Base-by-base conservation (phyloP, 1,140 invertebrate species). In the Scaptodrosophila lebanonensis region DNA sequence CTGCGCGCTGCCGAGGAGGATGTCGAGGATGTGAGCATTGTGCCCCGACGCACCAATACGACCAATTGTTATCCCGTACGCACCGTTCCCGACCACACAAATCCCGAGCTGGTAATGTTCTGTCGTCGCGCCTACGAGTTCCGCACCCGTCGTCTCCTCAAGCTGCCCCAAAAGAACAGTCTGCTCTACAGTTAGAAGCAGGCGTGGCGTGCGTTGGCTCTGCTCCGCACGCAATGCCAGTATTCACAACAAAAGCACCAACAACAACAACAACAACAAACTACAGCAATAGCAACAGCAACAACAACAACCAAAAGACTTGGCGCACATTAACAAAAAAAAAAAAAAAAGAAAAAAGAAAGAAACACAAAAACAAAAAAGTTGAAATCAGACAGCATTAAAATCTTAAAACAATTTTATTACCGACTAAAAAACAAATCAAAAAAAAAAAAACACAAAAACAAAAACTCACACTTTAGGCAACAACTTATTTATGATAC, bases 51-150 rank as follows among this genome's bases (percentile, higher is more conserved):
- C 56, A 70, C 39, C 47, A 66, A 58, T 45, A 66, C 87, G 20
- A 87, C 83, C 56, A 66, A 58, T 54, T 60, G 69, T 18, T 70
- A 47, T 54, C 20, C 62, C 11, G 84, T 88, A 62, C 79, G 86
- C n/a, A 92, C 93, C 18, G 89, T 92, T 18, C 91, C 93, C 63
- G 91, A 93, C 5, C 86, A 90, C 30, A 93, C 94, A 18, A 90
- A 91, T 47, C 90, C 93, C 3, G 96, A 98, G 62, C 92, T 95
- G 86, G 94, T 99, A 1, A 95, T 98, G 72, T 95, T 97, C 88
- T 98, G 97, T 88, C 92, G 95, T 11, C 93, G 94, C 65, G 95
- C 98, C 22, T 98, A 98, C 88, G 97, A 98, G 87, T 98, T 96
- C 88, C 91, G 96, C 49, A 93, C 95, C 53, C 94, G 93, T 71